Percentiles rank a stretch among this genome's conserved stretches.
These are phyloP conservation scores for Hirudo medicinalis DNA, from an alignment of 1,140 invertebrate species.

Conservation along the genomic window DNA sequence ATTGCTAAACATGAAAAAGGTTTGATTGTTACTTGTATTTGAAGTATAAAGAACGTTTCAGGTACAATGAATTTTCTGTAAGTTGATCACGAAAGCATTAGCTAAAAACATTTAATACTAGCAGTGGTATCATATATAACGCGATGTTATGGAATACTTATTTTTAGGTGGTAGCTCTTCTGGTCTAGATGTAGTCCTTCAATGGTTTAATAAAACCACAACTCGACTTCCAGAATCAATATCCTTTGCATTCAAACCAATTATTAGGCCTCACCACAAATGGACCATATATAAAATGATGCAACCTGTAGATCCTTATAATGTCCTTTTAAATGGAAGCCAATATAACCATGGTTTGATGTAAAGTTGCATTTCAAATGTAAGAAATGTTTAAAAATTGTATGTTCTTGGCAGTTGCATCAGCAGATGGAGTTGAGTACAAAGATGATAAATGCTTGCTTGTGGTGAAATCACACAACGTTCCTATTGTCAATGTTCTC, in stretches of 20 bases:
- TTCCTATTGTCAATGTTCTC: slow-evolving; percentile 27
- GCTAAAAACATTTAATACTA: slow-evolving; percentile 1
- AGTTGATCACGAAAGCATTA: background rate
- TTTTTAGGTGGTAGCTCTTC: background rate
- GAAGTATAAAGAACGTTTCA: too few species aligned
- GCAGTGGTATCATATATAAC: slow-evolving; percentile 11
- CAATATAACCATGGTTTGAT: slow-evolving; percentile 28
- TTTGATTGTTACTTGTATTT: too few species aligned
- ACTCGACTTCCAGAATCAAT: slow-evolving; percentile 31
- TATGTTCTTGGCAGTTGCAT: slow-evolving; percentile 1
- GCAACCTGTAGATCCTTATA: slow-evolving; percentile 27
- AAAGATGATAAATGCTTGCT: slow-evolving; percentile 19
- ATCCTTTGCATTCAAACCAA: slow-evolving; percentile 28
- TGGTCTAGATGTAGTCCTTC: slow-evolving; percentile 28
- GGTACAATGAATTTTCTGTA: too few species aligned
- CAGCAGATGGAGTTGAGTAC: background rate
- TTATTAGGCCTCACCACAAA: slow-evolving; percentile 16
- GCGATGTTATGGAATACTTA: background rate
- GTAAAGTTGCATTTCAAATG: too few species aligned
- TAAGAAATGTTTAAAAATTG: slow-evolving; percentile 13
- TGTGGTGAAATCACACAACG: slow-evolving; percentile 27
- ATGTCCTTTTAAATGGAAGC: slow-evolving; percentile 32
- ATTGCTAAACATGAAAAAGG: background rate
- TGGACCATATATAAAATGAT: slow-evolving; percentile 30
- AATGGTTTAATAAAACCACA: slow-evolving; percentile 29